Conservation (phyloP, 2,113 vertebrate species). For the Calyptommatus sinebrachiatus region DNA sequence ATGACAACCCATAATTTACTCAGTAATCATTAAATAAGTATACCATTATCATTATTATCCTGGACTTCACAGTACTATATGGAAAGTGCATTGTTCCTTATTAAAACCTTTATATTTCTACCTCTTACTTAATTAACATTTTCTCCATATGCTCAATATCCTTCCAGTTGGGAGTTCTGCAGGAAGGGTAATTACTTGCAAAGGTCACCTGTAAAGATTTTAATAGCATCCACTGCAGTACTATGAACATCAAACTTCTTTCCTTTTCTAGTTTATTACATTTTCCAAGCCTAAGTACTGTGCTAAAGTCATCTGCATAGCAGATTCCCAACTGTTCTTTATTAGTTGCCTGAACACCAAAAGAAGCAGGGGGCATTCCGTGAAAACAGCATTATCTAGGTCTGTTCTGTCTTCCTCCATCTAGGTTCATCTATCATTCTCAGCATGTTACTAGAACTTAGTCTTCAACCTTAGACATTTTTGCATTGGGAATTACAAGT, state of each 20-base stretch:
- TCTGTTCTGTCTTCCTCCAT: constrained; percentile 1
- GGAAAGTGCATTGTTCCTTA: constrained; percentile 43
- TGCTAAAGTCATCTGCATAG: constrained; percentile 30
- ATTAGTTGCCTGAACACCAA: constrained; percentile 30
- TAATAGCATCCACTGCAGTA: constrained; percentile 53
- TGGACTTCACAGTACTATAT: constrained; percentile 45
- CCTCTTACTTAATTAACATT: constrained; percentile 63
- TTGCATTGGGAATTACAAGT: not conserved
- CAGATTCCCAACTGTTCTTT: constrained; percentile 41
- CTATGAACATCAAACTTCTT: constrained; percentile 51
- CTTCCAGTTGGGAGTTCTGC: constrained; percentile 52
- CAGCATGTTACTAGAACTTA: constrained; percentile 22
- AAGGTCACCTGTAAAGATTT: constrained; percentile 63
- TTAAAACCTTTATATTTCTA: constrained; percentile 39
- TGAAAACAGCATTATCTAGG: not conserved
- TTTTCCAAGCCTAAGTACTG: constrained; percentile 37
- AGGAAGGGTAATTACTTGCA: constrained; percentile 63
- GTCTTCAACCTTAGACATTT: constrained; percentile 34
- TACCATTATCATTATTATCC: constrained; percentile 51
- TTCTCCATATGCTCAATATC: constrained; percentile 45
- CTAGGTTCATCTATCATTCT: constrained; percentile 28
- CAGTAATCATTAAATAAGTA: constrained; percentile 44
- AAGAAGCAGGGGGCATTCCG: constrained; percentile 12
- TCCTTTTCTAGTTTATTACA: constrained; percentile 49
- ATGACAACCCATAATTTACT: constrained; percentile 37